A percentile compares a stretch with the other conserved stretches of the same genome.
Evolutionary conservation across 2,797 vertebrate species (phyloP).

Genomic region (Spondyliosoma cantharus): DNA sequence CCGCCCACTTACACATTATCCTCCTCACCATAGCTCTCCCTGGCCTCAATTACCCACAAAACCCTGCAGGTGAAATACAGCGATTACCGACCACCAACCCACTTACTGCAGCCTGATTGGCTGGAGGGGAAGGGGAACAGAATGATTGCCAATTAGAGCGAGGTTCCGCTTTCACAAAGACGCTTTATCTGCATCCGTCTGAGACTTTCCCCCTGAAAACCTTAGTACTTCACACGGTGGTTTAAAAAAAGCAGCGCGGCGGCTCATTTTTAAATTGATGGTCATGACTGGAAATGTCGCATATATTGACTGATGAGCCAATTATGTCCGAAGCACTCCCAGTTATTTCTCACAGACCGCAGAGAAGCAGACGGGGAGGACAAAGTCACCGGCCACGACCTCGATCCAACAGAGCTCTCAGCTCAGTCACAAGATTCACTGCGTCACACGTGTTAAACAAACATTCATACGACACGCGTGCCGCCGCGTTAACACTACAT

Average conservation of each 20-base stretch:
- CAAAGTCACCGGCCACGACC: background rate
- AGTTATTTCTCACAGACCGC: background rate
- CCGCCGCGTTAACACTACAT: too few relatives aligned
- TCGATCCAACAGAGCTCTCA: background rate
- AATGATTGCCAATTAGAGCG: slow-evolving; percentile 49
- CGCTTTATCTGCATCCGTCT: slow-evolving; percentile 10
- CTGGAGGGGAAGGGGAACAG: slow-evolving; percentile 25
- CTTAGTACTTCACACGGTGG: background rate
- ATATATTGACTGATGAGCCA: slow-evolving; percentile 3
- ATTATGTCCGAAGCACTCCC: slow-evolving; percentile 7
- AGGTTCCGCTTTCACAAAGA: slow-evolving; percentile 7
- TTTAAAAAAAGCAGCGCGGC: background rate
- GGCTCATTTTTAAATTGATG: background rate
- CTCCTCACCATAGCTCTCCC: slow-evolving; percentile 38
- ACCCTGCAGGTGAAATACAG: slow-evolving; percentile 64
- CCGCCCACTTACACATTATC: slow-evolving; percentile 37
- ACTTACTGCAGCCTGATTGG: slow-evolving; percentile 43
- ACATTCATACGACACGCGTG: too few relatives aligned
- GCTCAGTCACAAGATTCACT: too few relatives aligned
- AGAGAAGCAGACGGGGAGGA: background rate
- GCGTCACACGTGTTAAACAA: too few relatives aligned
- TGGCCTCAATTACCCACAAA: slow-evolving; percentile 73
- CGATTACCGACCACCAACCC: slow-evolving; percentile 48
- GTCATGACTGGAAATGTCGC: slow-evolving; percentile 5
- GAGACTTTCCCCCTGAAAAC: slow-evolving; percentile 7